Base-by-base conservation (phyloP, 2,113 vertebrate genomes). In the Oxyruncus cristatus region DNA sequence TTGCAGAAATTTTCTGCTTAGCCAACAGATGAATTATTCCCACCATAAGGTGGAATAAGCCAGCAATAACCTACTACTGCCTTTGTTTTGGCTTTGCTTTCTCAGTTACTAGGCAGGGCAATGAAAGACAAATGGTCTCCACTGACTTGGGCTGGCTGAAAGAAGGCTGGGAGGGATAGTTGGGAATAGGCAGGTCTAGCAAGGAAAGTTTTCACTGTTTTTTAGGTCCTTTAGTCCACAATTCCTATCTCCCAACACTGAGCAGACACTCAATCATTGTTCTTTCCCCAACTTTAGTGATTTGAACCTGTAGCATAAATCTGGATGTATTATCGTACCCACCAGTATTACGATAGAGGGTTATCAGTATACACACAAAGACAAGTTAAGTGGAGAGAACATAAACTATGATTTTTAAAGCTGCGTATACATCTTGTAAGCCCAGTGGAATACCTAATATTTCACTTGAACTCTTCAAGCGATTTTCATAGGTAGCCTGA, bases 41-140 rank as follows among this genome's bases (percentile, higher is more conserved):
- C 81, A 72, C 23, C 46, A 11, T 72, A 71, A 83, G 2, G 37
- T 91, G 53, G 41, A 82, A 85, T 79, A 92, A 95, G 44, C 13
- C 76, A 86, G 56, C 70, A 87, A 75, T 92, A 87, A 83, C 62
- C 70, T 82, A 58, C 90, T 73, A 44, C 70, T 92, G 44, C 70
- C 66, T 95, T 91, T 84, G 47, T 61, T 73, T 88, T 89, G 87
- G 65, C 73, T 95, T 81, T 93, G 44, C 72, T 87, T 91, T 72
- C 74, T 89, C 56, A 71, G 15, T 72, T 62, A 42, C 78, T 85
- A 33, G 81, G 65, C 42, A 83, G 7, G 30, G 21, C 56, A 65
- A 50, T 53, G 59, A 81, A 84, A 88, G 65, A 76, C 28, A 63
- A 79, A 73, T 19, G 55, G n/a, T 67, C 35, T 88, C 35, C 33